phyloP scores from a whole-genome alignment of 2,113 vertebrate genomes.

The Heteronetta atricapilla region DNA sequence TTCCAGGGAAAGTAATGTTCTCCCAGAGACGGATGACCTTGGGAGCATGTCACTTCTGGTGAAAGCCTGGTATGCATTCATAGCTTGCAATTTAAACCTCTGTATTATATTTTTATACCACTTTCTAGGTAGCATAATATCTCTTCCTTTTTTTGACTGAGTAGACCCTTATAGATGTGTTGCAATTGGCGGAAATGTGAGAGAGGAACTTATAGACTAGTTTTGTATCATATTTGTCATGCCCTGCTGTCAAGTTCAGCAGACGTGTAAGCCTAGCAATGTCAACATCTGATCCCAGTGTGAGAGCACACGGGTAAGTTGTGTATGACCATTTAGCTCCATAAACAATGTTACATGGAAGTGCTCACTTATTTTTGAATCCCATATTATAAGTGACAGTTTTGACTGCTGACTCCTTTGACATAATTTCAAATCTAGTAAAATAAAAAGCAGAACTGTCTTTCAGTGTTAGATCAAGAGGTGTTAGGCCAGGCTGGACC shows the following conservation, averaged over 20 bases:
- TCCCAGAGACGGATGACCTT: background rate
- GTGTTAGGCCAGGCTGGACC: background rate
- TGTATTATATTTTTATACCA: background rate
- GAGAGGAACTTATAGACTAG: background rate
- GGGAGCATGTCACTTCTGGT: background rate
- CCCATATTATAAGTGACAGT: fast-evolving
- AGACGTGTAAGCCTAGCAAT: background rate
- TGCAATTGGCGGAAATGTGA: background rate
- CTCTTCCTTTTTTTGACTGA: background rate
- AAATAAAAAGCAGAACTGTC: background rate
- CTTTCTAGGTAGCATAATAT: background rate
- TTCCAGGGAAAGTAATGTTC: background rate
- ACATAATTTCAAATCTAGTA: background rate
- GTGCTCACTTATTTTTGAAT: background rate
- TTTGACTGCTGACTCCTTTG: background rate
- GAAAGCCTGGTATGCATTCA: background rate
- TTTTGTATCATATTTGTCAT: background rate
- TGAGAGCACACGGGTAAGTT: background rate
- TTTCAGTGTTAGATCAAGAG: background rate
- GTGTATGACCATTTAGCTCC: background rate
- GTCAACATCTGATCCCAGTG: background rate
- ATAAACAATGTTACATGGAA: background rate
- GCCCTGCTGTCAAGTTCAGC: background rate
- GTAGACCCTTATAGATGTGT: background rate
- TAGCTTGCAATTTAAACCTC: background rate